These are phyloP conservation scores for Apteryx mantelli DNA, from an alignment of 2,113 vertebrate species.

Conservation along the genomic window DNA sequence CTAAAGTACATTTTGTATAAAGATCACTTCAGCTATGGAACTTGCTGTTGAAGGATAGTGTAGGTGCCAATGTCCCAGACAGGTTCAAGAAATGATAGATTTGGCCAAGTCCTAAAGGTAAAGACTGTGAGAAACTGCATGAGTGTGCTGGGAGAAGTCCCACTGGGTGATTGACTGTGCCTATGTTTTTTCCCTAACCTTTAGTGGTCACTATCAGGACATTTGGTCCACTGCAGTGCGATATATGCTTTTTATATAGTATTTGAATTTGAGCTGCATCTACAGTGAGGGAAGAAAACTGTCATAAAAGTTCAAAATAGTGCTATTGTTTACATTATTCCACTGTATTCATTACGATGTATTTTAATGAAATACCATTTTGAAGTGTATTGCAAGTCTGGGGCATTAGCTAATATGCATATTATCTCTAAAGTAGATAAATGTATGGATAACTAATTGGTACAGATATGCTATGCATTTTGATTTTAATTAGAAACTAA, in stretches of 20 bases:
- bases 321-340: background rate
- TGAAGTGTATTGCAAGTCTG: background rate
- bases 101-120: background rate
- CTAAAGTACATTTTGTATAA: background rate
- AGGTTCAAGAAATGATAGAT: background rate
- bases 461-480: background rate
- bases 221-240: background rate
- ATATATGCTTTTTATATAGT: background rate
- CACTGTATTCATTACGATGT: background rate
- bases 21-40: background rate
- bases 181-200: background rate
- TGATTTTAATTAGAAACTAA: background rate
- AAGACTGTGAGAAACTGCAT: background rate
- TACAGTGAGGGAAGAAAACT: background rate
- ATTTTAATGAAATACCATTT: background rate
- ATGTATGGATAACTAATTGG: background rate
- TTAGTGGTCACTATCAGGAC: background rate
- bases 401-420: background rate
- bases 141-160: background rate
- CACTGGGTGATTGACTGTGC: background rate
- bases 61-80: accelerated
- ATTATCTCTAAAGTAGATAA: background rate
- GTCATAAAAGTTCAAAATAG: background rate
- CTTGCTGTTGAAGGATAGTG: background rate
- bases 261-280: background rate